Evolutionary conservation across 2,888 invertebrate genomes (phyloP).

Genomic region (Lottia scabra): DNA sequence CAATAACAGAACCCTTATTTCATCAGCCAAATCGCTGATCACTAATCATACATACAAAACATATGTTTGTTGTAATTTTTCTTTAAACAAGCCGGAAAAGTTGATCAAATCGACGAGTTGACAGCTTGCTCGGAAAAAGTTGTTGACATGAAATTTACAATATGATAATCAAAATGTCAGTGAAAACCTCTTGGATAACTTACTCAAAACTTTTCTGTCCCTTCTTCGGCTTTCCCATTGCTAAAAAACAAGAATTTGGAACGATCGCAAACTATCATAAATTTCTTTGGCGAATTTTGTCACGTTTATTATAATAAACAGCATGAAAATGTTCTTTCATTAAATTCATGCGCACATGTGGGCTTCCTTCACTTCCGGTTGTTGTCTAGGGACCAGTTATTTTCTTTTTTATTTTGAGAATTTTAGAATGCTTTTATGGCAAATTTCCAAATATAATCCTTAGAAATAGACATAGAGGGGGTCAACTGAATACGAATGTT

Average conservation of each 20-base stretch:
- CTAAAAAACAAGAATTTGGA: slow-evolving; percentile 4
- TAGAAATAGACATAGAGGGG: no score
- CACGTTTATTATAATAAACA: neutral
- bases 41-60: no score
- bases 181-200: slow-evolving; percentile 32
- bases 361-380: neutral
- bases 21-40: no score
- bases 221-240: slow-evolving; percentile 64
- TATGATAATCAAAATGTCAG: neutral
- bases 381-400: neutral
- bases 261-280: neutral
- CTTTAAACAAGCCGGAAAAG: neutral
- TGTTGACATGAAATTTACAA: slow-evolving; percentile 23
- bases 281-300: neutral
- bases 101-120: neutral
- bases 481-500: no score
- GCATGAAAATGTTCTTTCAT: neutral
- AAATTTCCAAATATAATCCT: no score
- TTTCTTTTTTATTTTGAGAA: no score
- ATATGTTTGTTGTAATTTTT: no score
- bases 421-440: no score
- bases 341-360: slow-evolving; percentile 3
- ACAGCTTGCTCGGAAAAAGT: neutral
- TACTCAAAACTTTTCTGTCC: slow-evolving; percentile 51
- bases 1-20: no score